Conservation (phyloP, 2,113 vertebrate genomes). For the Jacana jacana region DNA sequence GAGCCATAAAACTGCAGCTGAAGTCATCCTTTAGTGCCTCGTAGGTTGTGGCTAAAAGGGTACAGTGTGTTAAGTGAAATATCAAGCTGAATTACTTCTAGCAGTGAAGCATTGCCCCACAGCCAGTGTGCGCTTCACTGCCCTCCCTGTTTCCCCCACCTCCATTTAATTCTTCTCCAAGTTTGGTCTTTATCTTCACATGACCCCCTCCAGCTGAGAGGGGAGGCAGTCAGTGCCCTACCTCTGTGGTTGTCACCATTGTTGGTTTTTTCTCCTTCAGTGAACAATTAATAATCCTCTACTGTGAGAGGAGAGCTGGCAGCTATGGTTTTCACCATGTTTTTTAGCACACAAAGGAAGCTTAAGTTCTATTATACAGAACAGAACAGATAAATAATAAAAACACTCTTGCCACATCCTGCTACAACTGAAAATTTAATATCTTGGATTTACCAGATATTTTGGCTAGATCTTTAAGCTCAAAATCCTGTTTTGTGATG, state of each 20-base stretch:
- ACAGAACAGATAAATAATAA: background rate
- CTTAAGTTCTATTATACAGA: background rate
- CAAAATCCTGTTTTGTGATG: background rate
- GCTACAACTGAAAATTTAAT: background rate
- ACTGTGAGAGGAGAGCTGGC: slow-evolving; percentile 13
- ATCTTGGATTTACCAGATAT: background rate
- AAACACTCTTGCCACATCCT: background rate
- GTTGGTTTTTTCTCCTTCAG: slow-evolving; percentile 54
- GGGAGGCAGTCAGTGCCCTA: slow-evolving; percentile 44
- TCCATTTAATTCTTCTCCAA: slow-evolving; percentile 49
- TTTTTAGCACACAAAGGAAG: background rate
- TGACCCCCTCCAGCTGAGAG: slow-evolving; percentile 50
- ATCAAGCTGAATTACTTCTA: slow-evolving; percentile 27
- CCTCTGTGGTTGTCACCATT: slow-evolving; percentile 52
- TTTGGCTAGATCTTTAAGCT: background rate
- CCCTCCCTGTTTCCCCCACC: slow-evolving; percentile 12
- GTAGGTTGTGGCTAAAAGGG: background rate
- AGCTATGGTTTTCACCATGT: slow-evolving; percentile 9
- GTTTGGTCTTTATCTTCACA: slow-evolving; percentile 56
- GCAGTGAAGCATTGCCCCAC: background rate
- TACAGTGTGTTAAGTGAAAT: slow-evolving; percentile 1
- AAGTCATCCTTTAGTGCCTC: background rate
- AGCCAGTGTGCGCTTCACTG: background rate
- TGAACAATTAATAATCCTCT: slow-evolving; percentile 29
- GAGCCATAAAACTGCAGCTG: background rate